Base-by-base conservation (phyloP, 2,113 vertebrate genomes). In the Tyrannus savana region DNA sequence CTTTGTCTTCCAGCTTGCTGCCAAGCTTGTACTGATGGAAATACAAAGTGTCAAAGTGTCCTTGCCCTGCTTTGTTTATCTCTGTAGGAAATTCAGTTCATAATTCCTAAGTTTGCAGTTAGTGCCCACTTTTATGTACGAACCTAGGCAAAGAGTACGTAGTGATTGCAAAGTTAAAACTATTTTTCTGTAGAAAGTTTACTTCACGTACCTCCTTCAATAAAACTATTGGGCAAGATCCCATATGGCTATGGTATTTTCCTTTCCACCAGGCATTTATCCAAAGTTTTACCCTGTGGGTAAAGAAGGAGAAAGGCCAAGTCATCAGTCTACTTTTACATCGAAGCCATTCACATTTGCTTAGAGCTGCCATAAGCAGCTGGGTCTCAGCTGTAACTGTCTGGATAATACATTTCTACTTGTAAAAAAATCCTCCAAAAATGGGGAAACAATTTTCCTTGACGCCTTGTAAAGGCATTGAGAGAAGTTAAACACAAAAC, bases 351-450 rank as follows among this genome's bases (percentile, higher is more conserved):
- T 96, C 53, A 56, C 19, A 14, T 66, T 83, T 87, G 23, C 52
- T 52, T 18, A 86, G 60, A 90, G 85, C 42, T 64, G 67, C 85
- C 52, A 27, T 16, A 55, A 85, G 52, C 74, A 87, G 50, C 77
- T 93, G 86, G 27, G 46, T 83, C 33, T 89, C 87, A 87, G 89
- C 91, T 96, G 31, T 66, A 95, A 27, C 30, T 62, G 39, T 64
- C 64, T 31, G 59, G 63, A 28, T 87, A 90, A 84, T 42, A 23
- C 6, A 44, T n/a, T 90, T 37, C 69, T 91, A 44, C 85, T 46
- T 79, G 35, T 47, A 74, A 88, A 58, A 86, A 76, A 47, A 33
- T 15, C 13, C 44, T 6, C 44, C 17, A 7, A 44, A 46, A 46
- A 21, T 21, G 64, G 64, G 63, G 50, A 88, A 84, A 37, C 41